A percentile compares a stretch with the other conserved stretches of the same genome.
These are phyloP conservation scores for Sarcophaga subvicina DNA, from an alignment of 2,888 invertebrate species.

Conservation along the genomic window DNA sequence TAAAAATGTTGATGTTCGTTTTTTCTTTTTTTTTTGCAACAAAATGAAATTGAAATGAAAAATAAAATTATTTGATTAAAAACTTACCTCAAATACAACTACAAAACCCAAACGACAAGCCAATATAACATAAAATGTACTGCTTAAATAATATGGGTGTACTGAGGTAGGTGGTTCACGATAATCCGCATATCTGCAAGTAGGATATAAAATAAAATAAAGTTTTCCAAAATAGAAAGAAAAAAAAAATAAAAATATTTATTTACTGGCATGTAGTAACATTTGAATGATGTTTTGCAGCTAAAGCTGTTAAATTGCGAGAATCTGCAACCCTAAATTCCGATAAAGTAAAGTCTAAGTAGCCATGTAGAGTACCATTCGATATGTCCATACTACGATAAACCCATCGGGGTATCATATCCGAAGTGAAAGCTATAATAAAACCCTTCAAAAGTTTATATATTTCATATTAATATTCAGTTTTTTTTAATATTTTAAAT, in stretches of 20 bases:
- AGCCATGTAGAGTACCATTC: slow-evolving; percentile 86
- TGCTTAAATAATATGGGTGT: slow-evolving; percentile 86
- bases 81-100: slow-evolving; percentile 93
- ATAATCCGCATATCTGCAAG: slow-evolving; percentile 89
- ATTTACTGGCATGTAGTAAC: slow-evolving; percentile 85
- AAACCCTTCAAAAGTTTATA: slow-evolving; percentile 87
- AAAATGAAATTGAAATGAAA: slow-evolving; percentile 44
- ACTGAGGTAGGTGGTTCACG: slow-evolving; percentile 86
- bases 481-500: background rate
- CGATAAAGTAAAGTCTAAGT: slow-evolving; percentile 90
- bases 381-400: slow-evolving; percentile 85
- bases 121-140: slow-evolving; percentile 94
- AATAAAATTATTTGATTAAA: slow-evolving; percentile 1
- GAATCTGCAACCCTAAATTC: slow-evolving; percentile 88
- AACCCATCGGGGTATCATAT: slow-evolving; percentile 95
- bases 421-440: slow-evolving; percentile 98
- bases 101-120: slow-evolving; percentile 95
- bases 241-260: slow-evolving; percentile 30
- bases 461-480: slow-evolving; percentile 17
- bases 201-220: background rate
- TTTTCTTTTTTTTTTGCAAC: slow-evolving; percentile 67
- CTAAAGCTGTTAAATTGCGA: slow-evolving; percentile 81
- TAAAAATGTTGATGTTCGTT: slow-evolving; percentile 50
- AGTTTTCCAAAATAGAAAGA: slow-evolving; percentile 22
- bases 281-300: slow-evolving; percentile 80